phyloP scores from a whole-genome alignment of 1,140 invertebrate species.

The Phymastichus coffea region DNA sequence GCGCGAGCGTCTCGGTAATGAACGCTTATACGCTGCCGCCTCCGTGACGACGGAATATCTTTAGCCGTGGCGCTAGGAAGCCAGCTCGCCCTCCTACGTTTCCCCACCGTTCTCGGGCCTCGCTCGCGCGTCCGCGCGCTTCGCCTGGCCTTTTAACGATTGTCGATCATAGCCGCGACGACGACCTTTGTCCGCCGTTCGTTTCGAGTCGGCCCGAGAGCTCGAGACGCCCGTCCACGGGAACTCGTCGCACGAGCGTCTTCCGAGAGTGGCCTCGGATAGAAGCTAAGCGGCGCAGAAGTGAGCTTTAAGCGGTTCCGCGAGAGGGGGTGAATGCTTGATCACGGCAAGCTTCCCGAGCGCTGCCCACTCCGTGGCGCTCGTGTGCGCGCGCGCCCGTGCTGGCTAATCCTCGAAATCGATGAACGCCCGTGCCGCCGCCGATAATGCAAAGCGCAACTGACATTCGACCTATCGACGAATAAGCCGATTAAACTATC shows the following conservation, averaged over 20 bases:
- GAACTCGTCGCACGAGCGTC: no score
- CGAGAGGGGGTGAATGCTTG: slow-evolving; percentile 8
- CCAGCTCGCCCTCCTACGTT: no score
- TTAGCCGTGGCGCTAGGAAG: neutral
- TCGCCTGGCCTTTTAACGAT: no score
- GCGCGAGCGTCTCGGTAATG: slow-evolving; percentile 37
- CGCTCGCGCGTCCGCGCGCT: no score
- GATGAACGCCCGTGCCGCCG: slow-evolving; percentile 33
- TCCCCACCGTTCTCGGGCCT: no score
- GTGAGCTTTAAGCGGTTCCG: neutral
- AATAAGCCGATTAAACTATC: slow-evolving; percentile 51
- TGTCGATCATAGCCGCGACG: no score
- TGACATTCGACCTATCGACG: slow-evolving; percentile 47
- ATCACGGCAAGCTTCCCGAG: neutral
- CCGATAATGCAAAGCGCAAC: slow-evolving; percentile 50
- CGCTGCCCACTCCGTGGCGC: neutral
- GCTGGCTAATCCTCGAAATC: slow-evolving; percentile 34
- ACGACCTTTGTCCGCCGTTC: no score
- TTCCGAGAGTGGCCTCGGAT: no score
- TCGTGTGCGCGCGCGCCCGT: neutral
- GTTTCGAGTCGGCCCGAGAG: no score
- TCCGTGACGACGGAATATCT: slow-evolving; percentile 20
- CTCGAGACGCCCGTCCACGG: no score
- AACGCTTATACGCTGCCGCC: slow-evolving; percentile 9
- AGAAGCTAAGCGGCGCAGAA: neutral